phyloP scores from a whole-genome alignment of 2,888 invertebrate genomes.

The Seira musarum region DNA sequence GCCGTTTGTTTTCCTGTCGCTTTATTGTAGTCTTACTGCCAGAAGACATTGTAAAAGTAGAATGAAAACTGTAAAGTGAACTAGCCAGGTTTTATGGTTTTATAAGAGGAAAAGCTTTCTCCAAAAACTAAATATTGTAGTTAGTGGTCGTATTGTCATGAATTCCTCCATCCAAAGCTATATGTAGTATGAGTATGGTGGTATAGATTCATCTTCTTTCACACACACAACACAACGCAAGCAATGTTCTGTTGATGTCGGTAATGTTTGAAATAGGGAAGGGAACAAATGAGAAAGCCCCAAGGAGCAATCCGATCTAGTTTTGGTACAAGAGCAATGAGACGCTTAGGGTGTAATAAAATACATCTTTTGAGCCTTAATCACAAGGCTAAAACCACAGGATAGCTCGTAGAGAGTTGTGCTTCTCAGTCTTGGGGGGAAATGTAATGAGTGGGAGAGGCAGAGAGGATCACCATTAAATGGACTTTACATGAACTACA shows the following conservation, averaged over 20 bases:
- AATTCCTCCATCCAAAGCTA: too few relatives aligned
- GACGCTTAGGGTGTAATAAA: slow-evolving; percentile 59
- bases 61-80: too few relatives aligned
- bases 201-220: neutral
- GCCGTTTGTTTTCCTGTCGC: slow-evolving; percentile 29
- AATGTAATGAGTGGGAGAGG: slow-evolving; percentile 21
- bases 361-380: slow-evolving; percentile 59
- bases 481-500: neutral
- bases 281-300: slow-evolving; percentile 57
- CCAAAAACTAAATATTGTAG: too few relatives aligned
- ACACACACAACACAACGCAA: neutral
- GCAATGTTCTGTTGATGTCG: neutral
- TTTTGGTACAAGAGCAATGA: slow-evolving; percentile 51
- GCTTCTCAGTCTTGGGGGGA: slow-evolving; percentile 36
- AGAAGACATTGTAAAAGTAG: too few relatives aligned
- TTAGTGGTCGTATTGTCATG: too few relatives aligned
- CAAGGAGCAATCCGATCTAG: slow-evolving; percentile 57
- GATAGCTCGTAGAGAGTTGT: slow-evolving; percentile 8
- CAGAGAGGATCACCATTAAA: slow-evolving; percentile 41
- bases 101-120: too few relatives aligned
- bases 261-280: too few relatives aligned
- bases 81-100: too few relatives aligned
- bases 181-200: too few relatives aligned
- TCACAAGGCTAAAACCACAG: slow-evolving; percentile 57
- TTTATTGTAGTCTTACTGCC: too few relatives aligned